These are phyloP conservation scores for Leucophenga montana DNA, from an alignment of 2,888 invertebrate genomes.

Conservation along the genomic window DNA sequence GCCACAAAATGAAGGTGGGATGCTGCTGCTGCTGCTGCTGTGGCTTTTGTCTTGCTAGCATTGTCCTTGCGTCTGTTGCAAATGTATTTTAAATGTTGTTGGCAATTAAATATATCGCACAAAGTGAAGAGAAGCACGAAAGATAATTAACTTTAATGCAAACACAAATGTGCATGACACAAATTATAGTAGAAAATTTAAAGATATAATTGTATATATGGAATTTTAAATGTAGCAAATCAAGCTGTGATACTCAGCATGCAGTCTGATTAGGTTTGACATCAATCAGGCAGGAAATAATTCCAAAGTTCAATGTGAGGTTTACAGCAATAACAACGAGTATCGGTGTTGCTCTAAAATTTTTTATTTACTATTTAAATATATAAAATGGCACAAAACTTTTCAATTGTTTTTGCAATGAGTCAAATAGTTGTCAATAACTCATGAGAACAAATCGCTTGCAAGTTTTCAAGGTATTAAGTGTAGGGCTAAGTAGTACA, in stretches of 20 bases:
- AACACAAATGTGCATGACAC: not conserved
- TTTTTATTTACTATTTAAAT: too few species aligned
- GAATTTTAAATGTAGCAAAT: too few species aligned
- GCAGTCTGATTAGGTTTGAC: too few species aligned
- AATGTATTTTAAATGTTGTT: constrained; percentile 27
- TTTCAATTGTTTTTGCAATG: not conserved
- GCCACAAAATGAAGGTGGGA: not conserved
- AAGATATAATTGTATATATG: too few species aligned
- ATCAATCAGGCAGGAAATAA: too few species aligned
- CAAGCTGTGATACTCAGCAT: too few species aligned
- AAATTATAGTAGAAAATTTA: not conserved
- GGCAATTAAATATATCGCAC: constrained; percentile 9
- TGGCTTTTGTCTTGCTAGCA: not conserved
- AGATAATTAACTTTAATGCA: constrained; percentile 16
- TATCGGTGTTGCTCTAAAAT: not conserved
- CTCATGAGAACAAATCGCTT: constrained; percentile 35
- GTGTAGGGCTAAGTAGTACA: constrained; percentile 25
- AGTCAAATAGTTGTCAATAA: constrained; percentile 34
- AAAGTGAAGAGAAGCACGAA: not conserved
- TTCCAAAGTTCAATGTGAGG: too few species aligned
- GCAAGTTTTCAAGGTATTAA: constrained; percentile 37
- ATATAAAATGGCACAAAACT: constrained; percentile 1
- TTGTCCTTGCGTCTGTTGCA: constrained; percentile 17
- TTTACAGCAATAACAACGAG: not conserved
- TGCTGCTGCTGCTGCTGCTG: not conserved